Base-by-base conservation (phyloP, 2,797 vertebrate genomes). In the Gallinago solitaria region DNA sequence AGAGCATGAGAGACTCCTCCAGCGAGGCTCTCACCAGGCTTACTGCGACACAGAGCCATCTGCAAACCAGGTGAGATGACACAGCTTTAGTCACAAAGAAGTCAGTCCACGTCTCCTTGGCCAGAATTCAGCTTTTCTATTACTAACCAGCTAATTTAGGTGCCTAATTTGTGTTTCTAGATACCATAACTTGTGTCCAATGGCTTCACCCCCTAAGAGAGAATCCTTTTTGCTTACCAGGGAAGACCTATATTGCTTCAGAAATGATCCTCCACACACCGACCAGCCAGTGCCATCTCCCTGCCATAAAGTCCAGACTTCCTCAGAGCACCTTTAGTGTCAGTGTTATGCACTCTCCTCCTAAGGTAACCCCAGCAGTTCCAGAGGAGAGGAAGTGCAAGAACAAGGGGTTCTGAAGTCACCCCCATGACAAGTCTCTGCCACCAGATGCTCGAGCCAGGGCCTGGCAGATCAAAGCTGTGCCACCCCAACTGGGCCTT, bases 401-500 rank as follows among this genome's bases (percentile, higher is more conserved):
- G 59, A 30, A 48, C 19, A 28, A 59, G 12, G 30, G 18, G 19
- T 21, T 75, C 57, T 54, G 43, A 74, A 63, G 33, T 19, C 54
- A 61, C 2, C 8, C 1, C 0, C 6, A 28, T 43, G 67, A 6
- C 6, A 30, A 50, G 41, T 3, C 4, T 35, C n/a, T 56, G 6
- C 59, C 63, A 7, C 20, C 12, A 11, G 14, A 8, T 7, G 12
- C 35, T 68, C 2, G 17, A 82, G 18, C 12, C 78, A 30, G 68
- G 64, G 74, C 5, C 37, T 37, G 37, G 37, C 37, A 37, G 37
- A 20, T 4, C 47, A 39, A 10, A 77, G 56, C 57, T 33, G 33
- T 3, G 9, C 41, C 56, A 27, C 63, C 79, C 8, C 35, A 74
- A 11, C 15, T 1, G 2, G 19, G 4, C 13, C 35, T 25, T 64